Base-by-base conservation (phyloP, 1,140 invertebrate species). In the Nasonia longicornis region DNA sequence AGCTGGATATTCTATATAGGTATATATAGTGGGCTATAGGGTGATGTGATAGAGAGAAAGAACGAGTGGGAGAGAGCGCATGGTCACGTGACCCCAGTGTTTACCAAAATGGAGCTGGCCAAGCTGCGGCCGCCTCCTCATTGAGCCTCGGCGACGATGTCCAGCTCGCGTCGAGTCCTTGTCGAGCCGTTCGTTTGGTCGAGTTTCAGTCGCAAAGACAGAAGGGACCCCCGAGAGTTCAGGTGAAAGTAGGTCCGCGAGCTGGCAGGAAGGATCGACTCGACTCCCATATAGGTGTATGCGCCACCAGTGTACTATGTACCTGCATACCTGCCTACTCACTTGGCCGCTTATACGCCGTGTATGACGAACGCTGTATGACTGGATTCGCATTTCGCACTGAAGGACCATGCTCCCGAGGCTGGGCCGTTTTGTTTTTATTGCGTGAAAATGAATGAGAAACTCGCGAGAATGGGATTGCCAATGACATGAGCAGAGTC, bases 81-180 rank as follows among this genome's bases (percentile, higher is more conserved):
- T 81, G 85, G 86, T 90, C 89, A 90, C 88, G 88, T 90, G 89
- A 90, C 85, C 86, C 83, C 42, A 86, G 66, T 90, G 89, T 90
- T 90, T 90, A 90, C 88, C 85, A 88, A 90, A 89, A 90, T 90
- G 89, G 89, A 88, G 88, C 86, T 82, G 52, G 52, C 16, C 16
- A n/a, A 58, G 52, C 52, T 58, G 20, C 52, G 3, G 52, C 52
- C 52, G 52, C 52, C 52, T 58, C 52, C 52, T 58, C 52, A n/a
- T 7, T n/a, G 52, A 58, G 52, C 52, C 20, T 20, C 52, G 52
- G 52, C 20, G 52, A 58, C 3, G 52, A 58, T 58, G 20, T 58
- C 52, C 52, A 58, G 52, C 20, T 58, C 52, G 52, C 52, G 20
- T 20, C 16, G 6, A 20, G 52, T 58, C 7, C 52, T n/a, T 16